Conservation (phyloP, 1,140 invertebrate genomes). For the Temnothorax longispinosus region DNA sequence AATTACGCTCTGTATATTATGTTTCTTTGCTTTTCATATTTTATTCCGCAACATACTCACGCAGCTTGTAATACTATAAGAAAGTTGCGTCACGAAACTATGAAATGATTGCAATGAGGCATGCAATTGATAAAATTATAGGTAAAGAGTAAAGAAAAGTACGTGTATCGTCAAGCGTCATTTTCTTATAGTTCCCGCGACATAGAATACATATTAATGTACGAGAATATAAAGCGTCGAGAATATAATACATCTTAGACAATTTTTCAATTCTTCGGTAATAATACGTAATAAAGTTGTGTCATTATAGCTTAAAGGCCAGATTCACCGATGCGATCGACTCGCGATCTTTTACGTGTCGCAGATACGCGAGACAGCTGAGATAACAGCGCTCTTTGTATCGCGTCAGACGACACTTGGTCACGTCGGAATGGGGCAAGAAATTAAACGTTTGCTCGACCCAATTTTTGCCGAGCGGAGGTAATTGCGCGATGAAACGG, state of each 20-base stretch:
- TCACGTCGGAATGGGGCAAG: slow-evolving; percentile 25
- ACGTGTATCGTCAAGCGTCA: neutral
- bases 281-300: neutral
- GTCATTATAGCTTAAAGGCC: neutral
- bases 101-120: neutral
- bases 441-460: slow-evolving; percentile 67
- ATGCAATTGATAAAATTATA: slow-evolving; percentile 35
- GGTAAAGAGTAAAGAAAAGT: neutral
- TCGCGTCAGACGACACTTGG: slow-evolving; percentile 25
- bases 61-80: neutral
- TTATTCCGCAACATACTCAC: neutral
- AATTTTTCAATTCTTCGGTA: neutral
- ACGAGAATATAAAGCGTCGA: neutral
- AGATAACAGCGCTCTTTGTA: slow-evolving; percentile 14
- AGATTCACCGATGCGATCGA: neutral
- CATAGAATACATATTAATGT: slow-evolving; percentile 1
- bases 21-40: neutral
- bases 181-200: slow-evolving; percentile 6
- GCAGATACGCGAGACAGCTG: neutral
- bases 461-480: slow-evolving; percentile 51
- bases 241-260: neutral
- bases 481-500: slow-evolving; percentile 49
- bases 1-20: neutral
- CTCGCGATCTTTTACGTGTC: neutral
- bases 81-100: neutral